Percentiles rank a stretch among this genome's conserved stretches.
Conservation (phyloP, 2,113 vertebrate genomes). For the Cottus gobio region DNA sequence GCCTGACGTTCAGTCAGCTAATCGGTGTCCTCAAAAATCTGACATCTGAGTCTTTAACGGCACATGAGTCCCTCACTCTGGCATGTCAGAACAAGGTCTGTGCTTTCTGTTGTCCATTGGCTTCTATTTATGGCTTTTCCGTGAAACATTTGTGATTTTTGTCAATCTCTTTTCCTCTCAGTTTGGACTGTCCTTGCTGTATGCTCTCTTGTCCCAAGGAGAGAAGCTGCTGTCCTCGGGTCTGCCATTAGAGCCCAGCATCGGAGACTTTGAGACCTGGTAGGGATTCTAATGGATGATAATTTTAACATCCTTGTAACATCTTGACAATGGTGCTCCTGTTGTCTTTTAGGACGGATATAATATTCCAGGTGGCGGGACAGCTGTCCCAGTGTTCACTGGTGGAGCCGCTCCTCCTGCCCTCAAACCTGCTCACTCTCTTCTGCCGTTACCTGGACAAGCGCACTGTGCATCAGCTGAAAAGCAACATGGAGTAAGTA, state of each 20-base stretch:
- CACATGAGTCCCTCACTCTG: constrained; percentile 77
- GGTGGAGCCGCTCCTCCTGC: constrained; percentile 91
- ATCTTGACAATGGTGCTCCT: neutral
- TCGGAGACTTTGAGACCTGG: constrained; percentile 89
- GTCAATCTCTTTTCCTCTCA: constrained; percentile 57
- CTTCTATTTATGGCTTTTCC: neutral
- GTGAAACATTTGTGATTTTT: neutral
- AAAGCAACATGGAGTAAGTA: constrained; percentile 91
- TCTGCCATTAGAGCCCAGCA: constrained; percentile 81
- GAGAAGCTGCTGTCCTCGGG: constrained; percentile 89
- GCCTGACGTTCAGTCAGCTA: constrained; percentile 89
- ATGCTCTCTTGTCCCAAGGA: constrained; percentile 91
- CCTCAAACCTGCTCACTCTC: constrained; percentile 92
- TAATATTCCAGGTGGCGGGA: constrained; percentile 89
- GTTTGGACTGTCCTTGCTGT: constrained; percentile 97
- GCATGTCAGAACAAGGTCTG: constrained; percentile 93
- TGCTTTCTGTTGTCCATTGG: neutral
- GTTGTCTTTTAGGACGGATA: constrained; percentile 85
- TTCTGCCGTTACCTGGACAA: constrained; percentile 97
- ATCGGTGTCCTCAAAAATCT: constrained; percentile 87
- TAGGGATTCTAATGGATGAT: constrained; percentile 46
- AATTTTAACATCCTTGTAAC: neutral
- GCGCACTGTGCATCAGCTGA: constrained; percentile 88
- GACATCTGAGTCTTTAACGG: constrained; percentile 74
- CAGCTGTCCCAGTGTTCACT: constrained; percentile 89